Evolutionary conservation across 2,113 vertebrate species (phyloP), one percentile per base, ranked within the genome.

Genomic region (Phodopus roborovskii): DNA sequence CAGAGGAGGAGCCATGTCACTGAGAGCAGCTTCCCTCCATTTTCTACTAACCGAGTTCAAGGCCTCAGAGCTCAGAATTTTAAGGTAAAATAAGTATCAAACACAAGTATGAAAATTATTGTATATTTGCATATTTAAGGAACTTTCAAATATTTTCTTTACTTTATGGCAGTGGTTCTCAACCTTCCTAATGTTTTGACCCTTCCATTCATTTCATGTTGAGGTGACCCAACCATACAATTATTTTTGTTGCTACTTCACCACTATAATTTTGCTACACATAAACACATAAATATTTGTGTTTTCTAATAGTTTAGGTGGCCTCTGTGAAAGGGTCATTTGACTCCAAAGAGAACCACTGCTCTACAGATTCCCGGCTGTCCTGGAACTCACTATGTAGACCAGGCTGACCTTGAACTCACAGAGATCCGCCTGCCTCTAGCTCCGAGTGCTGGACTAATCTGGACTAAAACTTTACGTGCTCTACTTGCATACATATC

Each of bases 11-110:
- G 19, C 19, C 13, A 48, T 68, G 84, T 58, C 70, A 71, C 11
- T 81, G 66, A 88, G 66, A 62, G 68, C 68, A 93, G 26, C 33
- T 86, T 90, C n/a, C n/a, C 70, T 75, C 60, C 83, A 53, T 22
- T 71, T 95, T 92, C 33, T 64, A 77, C 42, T 91, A 78, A 88
- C 22, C 50, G 50, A 36, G 6, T 64, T 79, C 36, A 88, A n/a
- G 42, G 88, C 73, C 88, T 62, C 82, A 53, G 82, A 66, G 42
- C 33, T 85, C 28, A 30, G 64, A 70, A 95, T 94, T 92, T 81
- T 92, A 90, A 96, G 84, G 64, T 60, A 58, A 94, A 94, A 70
- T 74, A 91, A 81, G 74, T 36, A 91, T 79, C 91, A 94, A 71
- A 42, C 50, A 6, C 33, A 81, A 85, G 42, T 81, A 82, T 77